These are phyloP conservation scores for Plectus sambesii DNA, from an alignment of 1,140 invertebrate genomes.

Conservation along the genomic window DNA sequence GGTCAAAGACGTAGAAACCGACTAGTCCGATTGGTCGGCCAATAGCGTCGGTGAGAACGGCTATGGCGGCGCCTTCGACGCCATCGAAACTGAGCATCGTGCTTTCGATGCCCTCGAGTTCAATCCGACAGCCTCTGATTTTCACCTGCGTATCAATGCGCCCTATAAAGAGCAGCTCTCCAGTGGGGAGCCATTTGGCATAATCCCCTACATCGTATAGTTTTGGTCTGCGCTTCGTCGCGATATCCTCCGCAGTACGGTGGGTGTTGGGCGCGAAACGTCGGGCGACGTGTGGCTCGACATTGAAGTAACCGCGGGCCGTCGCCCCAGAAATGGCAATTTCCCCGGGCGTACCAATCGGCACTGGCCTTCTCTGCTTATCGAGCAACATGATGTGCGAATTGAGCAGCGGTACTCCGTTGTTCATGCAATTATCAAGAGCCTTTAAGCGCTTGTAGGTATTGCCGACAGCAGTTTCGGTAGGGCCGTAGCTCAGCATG, in stretches of 20 bases:
- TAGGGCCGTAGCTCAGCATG: constrained; percentile 25
- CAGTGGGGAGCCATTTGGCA: not conserved
- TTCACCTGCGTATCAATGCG: constrained; percentile 21
- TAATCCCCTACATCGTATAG: constrained; percentile 19
- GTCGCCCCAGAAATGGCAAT: constrained; percentile 9
- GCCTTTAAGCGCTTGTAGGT: constrained; percentile 18
- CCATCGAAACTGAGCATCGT: not conserved
- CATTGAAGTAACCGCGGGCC: constrained; percentile 20
- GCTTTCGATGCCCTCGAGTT: constrained; percentile 17
- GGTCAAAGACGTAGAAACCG: not conserved
- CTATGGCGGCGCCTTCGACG: constrained; percentile 2
- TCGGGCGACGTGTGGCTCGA: too few relatives aligned
- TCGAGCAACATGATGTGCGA: not conserved
- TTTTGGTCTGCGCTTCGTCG: not conserved
- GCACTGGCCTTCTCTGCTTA: not conserved
- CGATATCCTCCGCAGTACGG: constrained; percentile 12
- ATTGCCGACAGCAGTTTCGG: constrained; percentile 20
- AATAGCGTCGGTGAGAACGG: constrained; percentile 1
- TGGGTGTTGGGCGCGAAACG: too few relatives aligned
- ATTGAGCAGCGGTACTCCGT: constrained; percentile 17
- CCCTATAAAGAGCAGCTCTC: constrained; percentile 18
- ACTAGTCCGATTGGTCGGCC: constrained; percentile 10
- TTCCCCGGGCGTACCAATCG: not conserved
- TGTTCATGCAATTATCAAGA: constrained; percentile 15
- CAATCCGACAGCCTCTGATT: constrained; percentile 21